phyloP scores from a whole-genome alignment of 2,888 invertebrate species.

The Branchipolynoe longqiensis region DNA sequence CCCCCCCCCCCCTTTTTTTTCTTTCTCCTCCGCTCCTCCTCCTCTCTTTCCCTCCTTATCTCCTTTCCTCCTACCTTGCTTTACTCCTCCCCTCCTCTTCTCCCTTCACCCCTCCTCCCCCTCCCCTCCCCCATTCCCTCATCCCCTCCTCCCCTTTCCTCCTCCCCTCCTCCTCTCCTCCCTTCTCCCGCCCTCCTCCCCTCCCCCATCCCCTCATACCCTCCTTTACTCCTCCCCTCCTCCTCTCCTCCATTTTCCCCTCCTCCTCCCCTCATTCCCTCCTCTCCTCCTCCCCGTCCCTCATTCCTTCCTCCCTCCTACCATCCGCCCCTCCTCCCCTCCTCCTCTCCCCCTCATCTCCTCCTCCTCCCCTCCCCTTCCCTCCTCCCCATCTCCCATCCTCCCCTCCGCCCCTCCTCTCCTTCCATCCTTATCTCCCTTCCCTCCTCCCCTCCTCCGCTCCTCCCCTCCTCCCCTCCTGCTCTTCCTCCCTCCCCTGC shows the following conservation, averaged over 20 bases:
- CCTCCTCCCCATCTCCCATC: neutral
- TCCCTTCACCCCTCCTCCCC: neutral
- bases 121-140: neutral
- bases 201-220: neutral
- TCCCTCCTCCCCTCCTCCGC: no score
- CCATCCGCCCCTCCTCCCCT: no score
- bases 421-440: no score
- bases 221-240: neutral
- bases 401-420: no score
- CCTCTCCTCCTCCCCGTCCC: no score
- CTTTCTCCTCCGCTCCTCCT: neutral
- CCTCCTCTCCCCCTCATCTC: no score
- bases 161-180: slow-evolving; percentile 16
- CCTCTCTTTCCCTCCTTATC: no score
- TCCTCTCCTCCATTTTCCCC: neutral
- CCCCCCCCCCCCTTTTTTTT: neutral
- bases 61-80: neutral
- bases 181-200: neutral
- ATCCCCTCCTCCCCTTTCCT: slow-evolving; percentile 7
- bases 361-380: neutral
- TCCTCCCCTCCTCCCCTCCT: no score
- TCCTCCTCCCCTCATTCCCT: neutral
- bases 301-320: no score
- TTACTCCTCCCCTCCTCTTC: neutral
- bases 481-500: no score